Percentiles rank a stretch among this genome's conserved stretches.
phyloP scores from a whole-genome alignment of 2,113 vertebrate genomes.

The Corythornis madagascariensis region DNA sequence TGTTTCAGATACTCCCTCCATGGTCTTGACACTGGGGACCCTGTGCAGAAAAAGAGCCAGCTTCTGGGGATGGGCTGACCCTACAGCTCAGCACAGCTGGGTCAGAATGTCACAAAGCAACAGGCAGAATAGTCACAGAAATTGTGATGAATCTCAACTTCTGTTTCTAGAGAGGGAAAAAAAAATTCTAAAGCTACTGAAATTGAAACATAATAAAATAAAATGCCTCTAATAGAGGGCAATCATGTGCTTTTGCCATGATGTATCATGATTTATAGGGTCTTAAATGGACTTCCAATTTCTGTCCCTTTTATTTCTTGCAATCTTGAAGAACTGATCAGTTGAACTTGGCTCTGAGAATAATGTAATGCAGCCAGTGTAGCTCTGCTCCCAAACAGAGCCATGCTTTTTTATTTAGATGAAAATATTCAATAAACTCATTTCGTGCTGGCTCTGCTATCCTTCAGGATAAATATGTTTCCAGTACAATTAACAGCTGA shows the following conservation, averaged over 20 bases:
- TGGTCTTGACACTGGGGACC: neutral
- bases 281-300: slow-evolving; percentile 45
- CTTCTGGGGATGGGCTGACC: neutral
- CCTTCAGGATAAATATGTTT: neutral
- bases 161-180: neutral
- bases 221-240: slow-evolving; percentile 24
- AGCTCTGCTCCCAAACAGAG: neutral
- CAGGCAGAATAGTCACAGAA: neutral
- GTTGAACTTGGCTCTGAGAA: slow-evolving; percentile 9
- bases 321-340: neutral
- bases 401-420: neutral
- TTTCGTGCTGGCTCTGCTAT: slow-evolving; percentile 1
- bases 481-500: slow-evolving; percentile 26
- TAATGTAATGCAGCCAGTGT: neutral
- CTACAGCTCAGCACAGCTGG: neutral
- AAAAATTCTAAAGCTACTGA: neutral
- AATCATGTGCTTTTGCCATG: slow-evolving; percentile 32
- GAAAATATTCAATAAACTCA: slow-evolving; percentile 45
- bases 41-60: neutral
- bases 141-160: neutral
- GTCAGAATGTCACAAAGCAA: neutral
- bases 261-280: slow-evolving; percentile 8
- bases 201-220: slow-evolving; percentile 37
- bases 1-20: neutral
- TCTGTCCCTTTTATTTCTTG: slow-evolving; percentile 23